Base-by-base conservation (phyloP, 2,888 invertebrate genomes). In the Patella depressa region DNA sequence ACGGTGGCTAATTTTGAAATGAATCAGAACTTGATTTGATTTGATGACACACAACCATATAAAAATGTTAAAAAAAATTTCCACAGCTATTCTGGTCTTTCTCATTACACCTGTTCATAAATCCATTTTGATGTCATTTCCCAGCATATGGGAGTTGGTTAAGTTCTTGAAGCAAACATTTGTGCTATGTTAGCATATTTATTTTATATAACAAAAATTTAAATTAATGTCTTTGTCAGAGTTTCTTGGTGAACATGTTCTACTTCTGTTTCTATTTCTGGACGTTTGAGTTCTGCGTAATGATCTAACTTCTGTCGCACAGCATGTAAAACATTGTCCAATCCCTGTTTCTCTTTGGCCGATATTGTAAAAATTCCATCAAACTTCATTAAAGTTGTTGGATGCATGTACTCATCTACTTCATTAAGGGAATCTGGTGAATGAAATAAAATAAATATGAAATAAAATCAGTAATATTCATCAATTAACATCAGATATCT, bases 351-450 rank as follows among this genome's bases (percentile, higher is more conserved):
- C 57, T 87, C 81, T 81, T 88, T 88, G 2, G 91, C 90, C 17
- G 90, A 90, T 84, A 97, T 95, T 2, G 95, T 94, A 78, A 97
- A 90, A 76, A 98, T 93, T 84, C 95, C 94, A 83, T 95, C 94
- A 91, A 98, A 97, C 76, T 94, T 92, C 9, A 97, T 91, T 0
- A 94, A 84, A 84, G 92, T 94, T 73, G 94, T 93, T 0, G 97
- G 96, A 78, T 94, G 93, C 53, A 96, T 91, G 81, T 95, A 94
- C 80, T 94, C 93, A 0, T 95, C 94, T 83, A 95, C 93, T 55
- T 93, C 91, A 1, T 81, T 80, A 17, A 87, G 71, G 5, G 85
- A 85, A 72, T 84, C 88, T 88, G 85, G 65, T 65, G 24, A 45
- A 45, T 53, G 85, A 83, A 71, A 54, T 74, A 72, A 79, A 77